Evolutionary conservation across 1,140 invertebrate genomes (phyloP), one percentile per base, ranked within the genome.

Genomic region (Pogonomyrmex californicus): DNA sequence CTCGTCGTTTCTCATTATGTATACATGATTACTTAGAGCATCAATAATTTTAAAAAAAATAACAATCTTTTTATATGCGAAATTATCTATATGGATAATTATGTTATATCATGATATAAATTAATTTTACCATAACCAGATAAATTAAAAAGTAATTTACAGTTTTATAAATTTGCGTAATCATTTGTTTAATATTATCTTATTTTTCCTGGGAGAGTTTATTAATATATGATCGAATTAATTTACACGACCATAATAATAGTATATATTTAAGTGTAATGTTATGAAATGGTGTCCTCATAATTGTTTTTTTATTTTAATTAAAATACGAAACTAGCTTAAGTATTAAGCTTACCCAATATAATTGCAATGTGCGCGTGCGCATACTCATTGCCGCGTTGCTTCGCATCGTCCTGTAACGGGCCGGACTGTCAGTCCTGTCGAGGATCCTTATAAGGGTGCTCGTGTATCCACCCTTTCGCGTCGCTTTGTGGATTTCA

Each of bases 401-500:
- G 75, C 81, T 36, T 56, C 70, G 86, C 68, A 85, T 88, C 82
- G 88, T 93, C 92, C 92, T 91, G 91, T 82, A 87, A 85, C 89
- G 88, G 86, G 66, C 90, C 85, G 87, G 58, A 65, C 78, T 89
- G 87, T 93, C 93, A 94, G 93, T 94, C 87, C 92, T 92, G 81
- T 86, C 91, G 92, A 93, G 91, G 89, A 92, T 91, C 88, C 91
- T 92, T 91, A 62, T 77, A 91, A 89, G 92, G 91, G 86, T 91
- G 90, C 85, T 87, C 87, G 91, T 82, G 71, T 77, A 79, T 68
- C 44, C 85, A 76, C 66, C 51, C 36, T 79, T 51, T 41, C 44
- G 60, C 47, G 44, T 56, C 87, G 73, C 41, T 86, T 14, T 63
- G 56, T 63, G 49, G 49, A 23, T 47, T 63, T 73, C 23, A 2